These are phyloP conservation scores for Platyscapa corneri DNA, from an alignment of 1,140 invertebrate species.

Conservation along the genomic window DNA sequence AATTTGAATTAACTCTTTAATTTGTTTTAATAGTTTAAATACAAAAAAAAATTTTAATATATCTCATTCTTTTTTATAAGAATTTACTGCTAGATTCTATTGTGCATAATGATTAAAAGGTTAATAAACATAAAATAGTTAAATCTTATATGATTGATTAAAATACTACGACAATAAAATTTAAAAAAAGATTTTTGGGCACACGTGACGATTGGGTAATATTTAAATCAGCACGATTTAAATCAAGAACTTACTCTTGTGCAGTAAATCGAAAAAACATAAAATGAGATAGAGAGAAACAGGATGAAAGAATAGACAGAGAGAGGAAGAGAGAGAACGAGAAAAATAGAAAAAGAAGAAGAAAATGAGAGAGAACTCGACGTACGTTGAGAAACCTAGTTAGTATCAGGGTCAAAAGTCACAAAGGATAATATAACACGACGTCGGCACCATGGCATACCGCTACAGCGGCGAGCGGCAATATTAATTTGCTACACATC, in stretches of 20 bases:
- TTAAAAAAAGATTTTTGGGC: not conserved
- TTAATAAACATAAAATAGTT: no score
- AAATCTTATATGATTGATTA: no score
- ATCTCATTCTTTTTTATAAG: no score
- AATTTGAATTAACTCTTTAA: no score
- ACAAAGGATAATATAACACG: conserved; percentile 34
- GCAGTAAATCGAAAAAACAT: not conserved
- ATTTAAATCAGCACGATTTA: not conserved
- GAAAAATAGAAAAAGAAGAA: not conserved
- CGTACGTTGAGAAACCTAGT: not conserved
- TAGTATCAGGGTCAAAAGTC: conserved; percentile 27
- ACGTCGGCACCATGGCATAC: conserved; percentile 3
- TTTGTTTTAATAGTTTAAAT: no score
- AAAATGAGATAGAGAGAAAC: not conserved
- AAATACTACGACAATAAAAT: not conserved
- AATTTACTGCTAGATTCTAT: no score
- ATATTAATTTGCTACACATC: conserved; percentile 46
- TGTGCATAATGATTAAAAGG: no score
- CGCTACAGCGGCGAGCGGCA: not conserved
- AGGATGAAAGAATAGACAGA: not conserved
- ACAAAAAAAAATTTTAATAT: no score
- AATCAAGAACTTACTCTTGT: conserved; percentile 20
- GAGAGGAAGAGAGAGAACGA: not conserved
- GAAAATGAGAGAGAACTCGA: not conserved
- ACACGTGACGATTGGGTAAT: not conserved